phyloP scores from a whole-genome alignment of 2,113 vertebrate genomes.

The Alethe diademata region DNA sequence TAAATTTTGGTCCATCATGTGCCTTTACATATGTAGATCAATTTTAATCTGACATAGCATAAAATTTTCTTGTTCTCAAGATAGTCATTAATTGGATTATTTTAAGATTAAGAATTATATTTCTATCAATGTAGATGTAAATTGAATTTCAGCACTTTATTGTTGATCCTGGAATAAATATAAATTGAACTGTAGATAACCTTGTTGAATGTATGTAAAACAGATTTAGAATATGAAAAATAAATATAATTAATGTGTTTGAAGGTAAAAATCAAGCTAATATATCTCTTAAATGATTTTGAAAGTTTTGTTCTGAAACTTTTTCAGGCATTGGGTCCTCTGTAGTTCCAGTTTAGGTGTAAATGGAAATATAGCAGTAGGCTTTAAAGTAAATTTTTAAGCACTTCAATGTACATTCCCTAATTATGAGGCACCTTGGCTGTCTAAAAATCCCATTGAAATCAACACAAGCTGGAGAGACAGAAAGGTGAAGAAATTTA shows the following conservation, averaged over 20 bases:
- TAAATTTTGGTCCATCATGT: neutral
- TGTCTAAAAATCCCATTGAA: neutral
- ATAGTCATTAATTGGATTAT: neutral
- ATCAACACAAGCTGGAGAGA: neutral
- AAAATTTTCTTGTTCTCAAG: neutral
- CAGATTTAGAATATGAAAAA: neutral
- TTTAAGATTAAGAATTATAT: neutral
- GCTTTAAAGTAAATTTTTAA: neutral
- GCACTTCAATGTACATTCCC: neutral
- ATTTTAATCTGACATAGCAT: neutral
- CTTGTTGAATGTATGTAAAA: neutral
- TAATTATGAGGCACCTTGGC: neutral
- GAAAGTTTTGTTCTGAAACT: neutral
- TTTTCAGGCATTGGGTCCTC: neutral
- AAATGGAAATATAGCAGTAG: neutral
- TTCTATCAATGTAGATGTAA: neutral
- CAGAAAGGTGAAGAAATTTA: neutral
- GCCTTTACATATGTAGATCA: neutral
- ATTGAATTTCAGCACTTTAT: neutral
- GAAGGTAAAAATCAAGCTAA: neutral
- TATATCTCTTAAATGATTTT: neutral
- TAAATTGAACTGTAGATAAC: neutral
- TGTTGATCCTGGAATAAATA: neutral
- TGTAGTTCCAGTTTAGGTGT: neutral
- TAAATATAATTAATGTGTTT: neutral